Evolutionary conservation across 64 coral and sea anemone genomes (phyloP).

Genomic region (Porites lutea): DNA sequence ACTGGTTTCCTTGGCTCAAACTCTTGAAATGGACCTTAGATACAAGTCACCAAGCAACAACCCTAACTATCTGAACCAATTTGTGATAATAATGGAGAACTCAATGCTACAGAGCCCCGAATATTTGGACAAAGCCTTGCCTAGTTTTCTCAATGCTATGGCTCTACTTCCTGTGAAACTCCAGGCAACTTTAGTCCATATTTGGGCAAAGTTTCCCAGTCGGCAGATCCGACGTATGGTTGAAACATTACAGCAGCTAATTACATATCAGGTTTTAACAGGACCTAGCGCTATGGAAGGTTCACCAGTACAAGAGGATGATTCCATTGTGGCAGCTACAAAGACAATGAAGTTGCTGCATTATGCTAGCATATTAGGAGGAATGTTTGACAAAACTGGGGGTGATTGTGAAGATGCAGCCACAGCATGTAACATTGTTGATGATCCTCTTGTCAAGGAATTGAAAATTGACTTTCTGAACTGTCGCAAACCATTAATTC

Average conservation of each 20-base stretch:
- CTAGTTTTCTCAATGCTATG: constrained; percentile 90
- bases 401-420: constrained; percentile 5
- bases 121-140: constrained; percentile 90
- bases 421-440: neutral
- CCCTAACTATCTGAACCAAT: constrained; percentile 84
- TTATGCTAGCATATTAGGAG: constrained; percentile 81
- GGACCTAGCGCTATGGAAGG: constrained; percentile 63
- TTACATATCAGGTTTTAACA: constrained; percentile 91
- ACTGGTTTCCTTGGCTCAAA: constrained; percentile 69
- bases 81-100: constrained; percentile 95
- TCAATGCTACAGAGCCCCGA: constrained; percentile 94
- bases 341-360: constrained; percentile 88
- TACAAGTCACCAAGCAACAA: constrained; percentile 51
- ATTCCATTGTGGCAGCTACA: constrained; percentile 76
- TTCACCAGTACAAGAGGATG: constrained; percentile 86
- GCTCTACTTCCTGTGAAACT: constrained; percentile 70
- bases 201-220: constrained; percentile 75
- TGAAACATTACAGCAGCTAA: constrained; percentile 93
- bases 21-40: constrained; percentile 82
- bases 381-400: constrained; percentile 21
- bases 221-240: constrained; percentile 82
- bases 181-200: constrained; percentile 76
- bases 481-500: constrained; percentile 79
- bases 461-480: constrained; percentile 66
- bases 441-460: constrained; percentile 78